Percentiles rank a stretch among this genome's conserved stretches.
Evolutionary conservation across 2,797 vertebrate genomes (phyloP).

Genomic region (Acanthurus lineatus): DNA sequence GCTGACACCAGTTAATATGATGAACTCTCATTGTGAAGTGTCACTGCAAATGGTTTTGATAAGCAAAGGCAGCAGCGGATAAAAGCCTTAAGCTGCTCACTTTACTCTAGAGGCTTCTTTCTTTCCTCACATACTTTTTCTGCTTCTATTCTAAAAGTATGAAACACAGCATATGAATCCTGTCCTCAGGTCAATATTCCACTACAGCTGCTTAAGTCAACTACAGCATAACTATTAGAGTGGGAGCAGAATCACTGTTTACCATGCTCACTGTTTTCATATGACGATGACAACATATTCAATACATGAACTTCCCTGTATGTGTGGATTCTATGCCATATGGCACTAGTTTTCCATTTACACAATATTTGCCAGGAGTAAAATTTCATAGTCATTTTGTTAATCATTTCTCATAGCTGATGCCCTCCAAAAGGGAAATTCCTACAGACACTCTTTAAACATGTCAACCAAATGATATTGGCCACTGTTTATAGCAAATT

Average conservation of each 20-base stretch:
- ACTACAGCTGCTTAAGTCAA: not conserved
- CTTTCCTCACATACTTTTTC: constrained; percentile 8
- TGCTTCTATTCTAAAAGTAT: constrained; percentile 2
- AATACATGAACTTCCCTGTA: not conserved
- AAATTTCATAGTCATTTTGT: not conserved
- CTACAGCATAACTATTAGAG: not conserved
- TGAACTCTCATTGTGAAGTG: constrained; percentile 89
- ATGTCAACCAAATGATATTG: not conserved
- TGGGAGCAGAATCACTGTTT: not conserved
- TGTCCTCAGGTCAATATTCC: constrained; percentile 7
- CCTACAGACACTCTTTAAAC: too few species aligned
- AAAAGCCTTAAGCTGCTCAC: constrained; percentile 88
- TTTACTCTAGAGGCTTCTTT: constrained; percentile 67
- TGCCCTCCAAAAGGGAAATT: not conserved
- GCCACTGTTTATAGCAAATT: too few species aligned
- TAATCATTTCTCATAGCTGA: not conserved
- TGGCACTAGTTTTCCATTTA: not conserved
- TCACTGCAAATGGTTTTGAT: constrained; percentile 90
- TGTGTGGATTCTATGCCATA: not conserved
- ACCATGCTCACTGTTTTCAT: not conserved
- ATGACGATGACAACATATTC: not conserved
- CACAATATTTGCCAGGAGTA: not conserved
- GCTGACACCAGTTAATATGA: constrained; percentile 85
- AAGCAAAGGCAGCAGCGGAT: constrained; percentile 87
- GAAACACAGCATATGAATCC: not conserved